Evolutionary conservation across 2,797 vertebrate genomes (phyloP).

Genomic region (Peromyscus eremicus): DNA sequence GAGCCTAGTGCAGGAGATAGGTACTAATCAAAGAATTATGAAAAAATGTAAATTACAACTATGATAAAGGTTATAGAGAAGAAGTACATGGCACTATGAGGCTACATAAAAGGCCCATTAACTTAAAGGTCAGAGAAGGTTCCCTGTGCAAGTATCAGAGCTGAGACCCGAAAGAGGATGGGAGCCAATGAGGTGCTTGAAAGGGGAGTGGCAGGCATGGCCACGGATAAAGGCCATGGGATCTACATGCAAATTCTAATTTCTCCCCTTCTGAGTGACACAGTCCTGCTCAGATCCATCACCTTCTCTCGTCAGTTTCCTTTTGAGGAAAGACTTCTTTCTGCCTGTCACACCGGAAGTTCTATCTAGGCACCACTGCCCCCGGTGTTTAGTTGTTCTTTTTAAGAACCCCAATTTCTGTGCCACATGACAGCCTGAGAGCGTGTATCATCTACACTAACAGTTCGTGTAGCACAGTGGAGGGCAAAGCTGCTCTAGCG

Average conservation of each 20-base stretch:
- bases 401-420: neutral
- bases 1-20: neutral
- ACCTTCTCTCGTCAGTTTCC: neutral
- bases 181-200: neutral
- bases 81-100: neutral
- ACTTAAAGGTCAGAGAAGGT: slow-evolving; percentile 14
- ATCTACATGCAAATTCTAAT: neutral
- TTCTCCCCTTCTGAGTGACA: neutral
- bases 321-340: neutral
- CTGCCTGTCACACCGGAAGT: neutral
- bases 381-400: neutral
- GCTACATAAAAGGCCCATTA: neutral
- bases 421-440: neutral
- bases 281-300: neutral
- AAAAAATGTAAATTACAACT: slow-evolving; percentile 6
- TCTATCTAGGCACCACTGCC: neutral
- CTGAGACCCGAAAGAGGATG: neutral
- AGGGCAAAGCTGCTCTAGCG: neutral
- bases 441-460: neutral
- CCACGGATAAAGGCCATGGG: neutral
- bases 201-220: neutral
- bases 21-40: slow-evolving; percentile 35
- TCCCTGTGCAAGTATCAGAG: neutral
- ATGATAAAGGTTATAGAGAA: neutral
- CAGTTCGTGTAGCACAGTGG: neutral